phyloP scores from a whole-genome alignment of 2,113 vertebrate species.

The Nyctereutes procyonoides region DNA sequence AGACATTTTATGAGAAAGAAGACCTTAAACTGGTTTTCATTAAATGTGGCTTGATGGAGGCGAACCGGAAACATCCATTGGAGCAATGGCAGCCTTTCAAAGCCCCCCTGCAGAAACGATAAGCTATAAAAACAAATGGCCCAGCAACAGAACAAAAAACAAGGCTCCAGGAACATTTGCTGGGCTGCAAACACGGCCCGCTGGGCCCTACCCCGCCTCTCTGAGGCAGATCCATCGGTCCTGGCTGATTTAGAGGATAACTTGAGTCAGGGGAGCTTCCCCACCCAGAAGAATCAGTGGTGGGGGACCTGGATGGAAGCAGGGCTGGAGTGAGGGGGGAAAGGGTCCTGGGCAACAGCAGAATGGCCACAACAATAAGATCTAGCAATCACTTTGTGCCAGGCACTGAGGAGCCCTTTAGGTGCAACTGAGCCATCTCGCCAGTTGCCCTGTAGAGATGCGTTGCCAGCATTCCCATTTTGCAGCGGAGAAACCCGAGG shows the following conservation, averaged over 20 bases:
- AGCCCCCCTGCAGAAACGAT: conserved; percentile 83
- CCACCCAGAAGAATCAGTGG: not conserved
- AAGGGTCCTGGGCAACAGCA: fast-evolving
- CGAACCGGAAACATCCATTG: conserved; percentile 81
- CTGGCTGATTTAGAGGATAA: not conserved
- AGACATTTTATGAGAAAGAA: conserved; percentile 83
- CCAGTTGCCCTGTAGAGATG: fast-evolving
- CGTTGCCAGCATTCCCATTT: fast-evolving
- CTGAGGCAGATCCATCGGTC: not conserved
- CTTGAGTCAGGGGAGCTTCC: not conserved
- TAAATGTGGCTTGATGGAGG: conserved; percentile 81
- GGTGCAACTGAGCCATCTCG: fast-evolving
- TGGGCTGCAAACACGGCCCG: conserved; percentile 53
- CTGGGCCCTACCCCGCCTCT: conserved; percentile 43
- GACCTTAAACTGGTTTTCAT: conserved; percentile 84
- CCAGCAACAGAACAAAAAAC: conserved; percentile 84
- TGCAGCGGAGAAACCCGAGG: not conserved
- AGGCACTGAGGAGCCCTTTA: not conserved
- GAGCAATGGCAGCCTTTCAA: conserved; percentile 83
- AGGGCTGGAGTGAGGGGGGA: fast-evolving
- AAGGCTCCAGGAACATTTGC: conserved; percentile 79
- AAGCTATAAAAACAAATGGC: conserved; percentile 86
- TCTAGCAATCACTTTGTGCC: not conserved
- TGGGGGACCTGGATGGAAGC: not conserved
- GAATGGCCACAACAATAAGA: fast-evolving